A percentile compares a stretch with the other conserved stretches of the same genome.
Conservation (phyloP, 2,888 invertebrate genomes). For the Eristalis tenax region DNA sequence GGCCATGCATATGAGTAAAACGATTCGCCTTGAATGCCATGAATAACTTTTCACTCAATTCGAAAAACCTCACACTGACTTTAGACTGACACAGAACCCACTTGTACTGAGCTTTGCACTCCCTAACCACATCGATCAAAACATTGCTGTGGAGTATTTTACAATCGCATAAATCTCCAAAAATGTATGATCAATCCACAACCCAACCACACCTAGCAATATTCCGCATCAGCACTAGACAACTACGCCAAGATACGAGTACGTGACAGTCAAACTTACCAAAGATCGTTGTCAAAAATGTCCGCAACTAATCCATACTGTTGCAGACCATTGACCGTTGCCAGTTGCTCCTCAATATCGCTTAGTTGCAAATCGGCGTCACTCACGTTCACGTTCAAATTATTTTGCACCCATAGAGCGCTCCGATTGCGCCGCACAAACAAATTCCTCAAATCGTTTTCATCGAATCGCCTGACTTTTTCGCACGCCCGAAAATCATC, state of each 20-base stretch:
- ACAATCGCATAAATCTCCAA: too few relatives aligned
- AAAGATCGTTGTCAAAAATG: slow-evolving; percentile 30
- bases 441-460: slow-evolving; percentile 77
- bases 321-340: slow-evolving; percentile 73
- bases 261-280: slow-evolving; percentile 37
- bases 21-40: too few relatives aligned
- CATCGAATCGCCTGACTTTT: slow-evolving; percentile 48
- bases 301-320: slow-evolving; percentile 70
- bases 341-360: slow-evolving; percentile 81
- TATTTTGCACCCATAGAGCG: slow-evolving; percentile 78
- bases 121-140: too few relatives aligned
- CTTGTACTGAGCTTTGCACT: too few relatives aligned
- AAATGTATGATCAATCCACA: too few relatives aligned
- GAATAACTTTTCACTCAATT: too few relatives aligned
- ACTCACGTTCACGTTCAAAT: slow-evolving; percentile 64
- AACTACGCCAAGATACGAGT: background rate
- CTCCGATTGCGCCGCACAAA: slow-evolving; percentile 79
- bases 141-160: too few relatives aligned
- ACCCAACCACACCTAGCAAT: background rate
- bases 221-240: background rate
- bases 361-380: slow-evolving; percentile 74
- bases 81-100: too few relatives aligned
- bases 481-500: slow-evolving; percentile 44
- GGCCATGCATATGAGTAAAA: too few relatives aligned
- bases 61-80: too few relatives aligned